A percentile compares a stretch with the other conserved stretches of the same genome.
Conservation (phyloP, 2,888 invertebrate genomes). For the Pycnomerus fuliginosus region DNA sequence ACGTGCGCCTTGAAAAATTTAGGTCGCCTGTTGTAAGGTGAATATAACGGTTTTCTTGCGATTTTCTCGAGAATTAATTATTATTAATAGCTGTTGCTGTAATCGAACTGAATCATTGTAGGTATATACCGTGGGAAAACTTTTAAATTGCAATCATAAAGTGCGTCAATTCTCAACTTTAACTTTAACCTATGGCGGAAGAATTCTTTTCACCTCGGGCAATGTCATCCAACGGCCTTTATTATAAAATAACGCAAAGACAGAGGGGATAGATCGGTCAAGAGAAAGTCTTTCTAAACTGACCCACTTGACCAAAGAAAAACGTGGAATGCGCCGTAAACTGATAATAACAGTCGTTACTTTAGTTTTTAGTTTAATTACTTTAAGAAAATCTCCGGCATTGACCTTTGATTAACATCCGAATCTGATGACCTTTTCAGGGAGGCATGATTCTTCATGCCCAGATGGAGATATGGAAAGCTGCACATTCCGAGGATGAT, state of each 20-base stretch:
- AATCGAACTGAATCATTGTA: too few relatives aligned
- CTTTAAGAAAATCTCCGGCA: slow-evolving; percentile 1
- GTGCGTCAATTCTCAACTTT: slow-evolving; percentile 14
- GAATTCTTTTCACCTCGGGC: slow-evolving; percentile 27
- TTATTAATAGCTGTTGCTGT: slow-evolving; percentile 4
- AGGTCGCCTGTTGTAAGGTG: slow-evolving; percentile 25
- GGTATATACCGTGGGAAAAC: slow-evolving; percentile 14
- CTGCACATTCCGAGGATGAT: slow-evolving; percentile 64
- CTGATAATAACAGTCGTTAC: too few relatives aligned
- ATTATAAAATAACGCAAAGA: too few relatives aligned
- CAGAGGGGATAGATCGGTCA: slow-evolving; percentile 18
- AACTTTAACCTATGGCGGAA: neutral
- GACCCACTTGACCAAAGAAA: slow-evolving; percentile 41
- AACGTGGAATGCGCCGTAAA: slow-evolving; percentile 39
- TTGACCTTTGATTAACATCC: slow-evolving; percentile 18
- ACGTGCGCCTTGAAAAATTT: slow-evolving; percentile 14
- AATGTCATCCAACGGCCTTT: slow-evolving; percentile 44
- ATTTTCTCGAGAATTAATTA: neutral
- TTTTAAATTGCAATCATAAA: slow-evolving; percentile 4
- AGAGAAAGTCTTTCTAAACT: slow-evolving; percentile 44
- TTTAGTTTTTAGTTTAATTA: neutral
- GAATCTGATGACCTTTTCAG: slow-evolving; percentile 53
- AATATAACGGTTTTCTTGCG: slow-evolving; percentile 25
- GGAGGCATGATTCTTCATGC: slow-evolving; percentile 83
- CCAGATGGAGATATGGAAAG: slow-evolving; percentile 90